A percentile compares a stretch with the other conserved stretches of the same genome.
Evolutionary conservation across 2,797 vertebrate species (phyloP).

Genomic region (Manis javanica): DNA sequence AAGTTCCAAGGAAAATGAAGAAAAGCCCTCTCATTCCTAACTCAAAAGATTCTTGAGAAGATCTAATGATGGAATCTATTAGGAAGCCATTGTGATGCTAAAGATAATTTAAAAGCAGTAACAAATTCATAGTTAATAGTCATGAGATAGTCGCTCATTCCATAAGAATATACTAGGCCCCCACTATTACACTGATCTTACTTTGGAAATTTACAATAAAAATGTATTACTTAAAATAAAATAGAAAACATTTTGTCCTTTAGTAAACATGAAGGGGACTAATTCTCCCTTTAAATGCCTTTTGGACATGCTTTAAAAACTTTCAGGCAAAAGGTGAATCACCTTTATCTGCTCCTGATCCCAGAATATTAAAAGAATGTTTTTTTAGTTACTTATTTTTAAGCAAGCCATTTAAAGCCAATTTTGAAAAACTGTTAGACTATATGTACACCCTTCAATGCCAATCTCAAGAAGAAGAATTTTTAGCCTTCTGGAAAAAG

Average conservation of each 20-base stretch:
- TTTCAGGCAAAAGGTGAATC: background rate
- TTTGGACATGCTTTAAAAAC: background rate
- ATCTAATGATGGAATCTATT: background rate
- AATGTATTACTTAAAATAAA: background rate
- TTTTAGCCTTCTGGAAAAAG: background rate
- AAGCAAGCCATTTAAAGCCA: slow-evolving; percentile 12
- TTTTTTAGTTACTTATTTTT: slow-evolving; percentile 2
- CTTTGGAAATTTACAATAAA: background rate
- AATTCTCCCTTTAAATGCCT: background rate
- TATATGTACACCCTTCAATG: background rate
- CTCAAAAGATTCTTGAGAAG: background rate
- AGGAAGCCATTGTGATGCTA: background rate
- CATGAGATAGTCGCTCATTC: background rate
- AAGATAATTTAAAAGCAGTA: background rate
- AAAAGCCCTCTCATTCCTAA: background rate
- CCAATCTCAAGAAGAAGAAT: background rate
- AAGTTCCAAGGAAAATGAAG: background rate
- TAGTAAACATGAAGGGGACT: background rate
- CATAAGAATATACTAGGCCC: background rate
- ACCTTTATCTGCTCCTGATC: background rate
- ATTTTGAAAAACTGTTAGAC: background rate
- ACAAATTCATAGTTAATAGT: background rate
- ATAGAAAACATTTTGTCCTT: background rate
- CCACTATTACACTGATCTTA: background rate
- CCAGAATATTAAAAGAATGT: slow-evolving; percentile 15